phyloP scores from a whole-genome alignment of 2,113 vertebrate genomes.

The Baryphthengus martii region DNA sequence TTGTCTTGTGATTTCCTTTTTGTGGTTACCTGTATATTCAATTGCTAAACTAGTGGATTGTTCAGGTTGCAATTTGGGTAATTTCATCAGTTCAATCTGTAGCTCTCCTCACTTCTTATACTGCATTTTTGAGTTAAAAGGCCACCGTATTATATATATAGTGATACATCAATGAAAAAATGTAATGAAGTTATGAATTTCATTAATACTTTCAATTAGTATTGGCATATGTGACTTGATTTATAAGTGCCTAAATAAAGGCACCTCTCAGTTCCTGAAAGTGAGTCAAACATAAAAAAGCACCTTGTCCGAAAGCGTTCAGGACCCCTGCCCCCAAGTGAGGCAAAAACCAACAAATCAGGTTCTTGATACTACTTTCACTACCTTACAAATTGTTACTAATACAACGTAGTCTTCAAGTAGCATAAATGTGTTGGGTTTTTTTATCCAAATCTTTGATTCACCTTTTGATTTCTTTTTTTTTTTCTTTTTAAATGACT shows the following conservation, averaged over 20 bases:
- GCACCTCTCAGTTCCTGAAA: not conserved
- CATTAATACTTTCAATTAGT: not conserved
- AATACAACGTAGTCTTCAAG: not conserved
- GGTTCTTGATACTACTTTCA: not conserved
- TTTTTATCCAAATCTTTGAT: not conserved
- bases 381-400: not conserved
- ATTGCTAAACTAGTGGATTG: not conserved
- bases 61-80: not conserved
- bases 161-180: not conserved
- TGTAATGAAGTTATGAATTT: not conserved
- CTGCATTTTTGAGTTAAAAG: not conserved
- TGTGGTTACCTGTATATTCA: not conserved
- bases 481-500: not conserved
- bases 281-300: not conserved
- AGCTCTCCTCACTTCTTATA: not conserved
- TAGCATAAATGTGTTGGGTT: rapidly evolving
- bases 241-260: not conserved
- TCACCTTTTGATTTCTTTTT: not conserved
- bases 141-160: not conserved
- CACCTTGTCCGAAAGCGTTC: not conserved
- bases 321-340: rapidly evolving
- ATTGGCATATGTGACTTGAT: not conserved
- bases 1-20: not conserved
- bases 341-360: not conserved
- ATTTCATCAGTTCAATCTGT: not conserved